phyloP scores from a whole-genome alignment of 2,113 vertebrate genomes.

The Paradoxurus hermaphroditus region DNA sequence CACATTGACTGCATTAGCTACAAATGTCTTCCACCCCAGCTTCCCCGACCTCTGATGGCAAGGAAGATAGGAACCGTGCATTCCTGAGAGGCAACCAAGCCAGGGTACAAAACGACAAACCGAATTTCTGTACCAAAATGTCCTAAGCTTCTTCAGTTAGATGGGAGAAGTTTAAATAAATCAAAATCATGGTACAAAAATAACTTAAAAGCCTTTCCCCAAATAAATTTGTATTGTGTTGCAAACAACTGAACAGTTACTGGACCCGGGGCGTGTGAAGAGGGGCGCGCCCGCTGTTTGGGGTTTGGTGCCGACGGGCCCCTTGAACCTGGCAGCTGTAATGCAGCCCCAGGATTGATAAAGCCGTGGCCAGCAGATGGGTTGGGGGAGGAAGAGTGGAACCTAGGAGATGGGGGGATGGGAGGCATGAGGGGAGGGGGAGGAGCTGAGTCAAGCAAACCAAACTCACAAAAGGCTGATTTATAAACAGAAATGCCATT shows the following conservation, averaged over 20 bases:
- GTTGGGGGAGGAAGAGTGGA: background rate
- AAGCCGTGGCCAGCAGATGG: background rate
- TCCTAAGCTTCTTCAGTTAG: background rate
- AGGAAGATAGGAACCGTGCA: background rate
- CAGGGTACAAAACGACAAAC: background rate
- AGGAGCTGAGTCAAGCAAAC: background rate
- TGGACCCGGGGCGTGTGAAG: background rate
- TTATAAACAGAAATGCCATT: background rate
- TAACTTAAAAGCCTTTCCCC: conserved; percentile 14
- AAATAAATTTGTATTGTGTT: background rate
- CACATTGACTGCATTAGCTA: background rate
- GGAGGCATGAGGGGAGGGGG: background rate
- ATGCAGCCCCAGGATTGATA: background rate
- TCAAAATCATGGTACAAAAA: conserved; percentile 29
- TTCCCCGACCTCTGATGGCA: background rate
- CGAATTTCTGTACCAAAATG: background rate
- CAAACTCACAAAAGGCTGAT: background rate
- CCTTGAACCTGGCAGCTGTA: background rate
- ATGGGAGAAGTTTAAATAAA: conserved; percentile 25
- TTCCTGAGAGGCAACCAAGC: background rate
- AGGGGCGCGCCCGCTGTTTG: background rate
- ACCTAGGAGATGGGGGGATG: background rate
- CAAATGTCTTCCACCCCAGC: background rate
- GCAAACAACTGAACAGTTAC: background rate
- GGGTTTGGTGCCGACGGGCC: background rate